Evolutionary conservation across 2,113 vertebrate genomes (phyloP).

Genomic region (Takifugu flavidus): DNA sequence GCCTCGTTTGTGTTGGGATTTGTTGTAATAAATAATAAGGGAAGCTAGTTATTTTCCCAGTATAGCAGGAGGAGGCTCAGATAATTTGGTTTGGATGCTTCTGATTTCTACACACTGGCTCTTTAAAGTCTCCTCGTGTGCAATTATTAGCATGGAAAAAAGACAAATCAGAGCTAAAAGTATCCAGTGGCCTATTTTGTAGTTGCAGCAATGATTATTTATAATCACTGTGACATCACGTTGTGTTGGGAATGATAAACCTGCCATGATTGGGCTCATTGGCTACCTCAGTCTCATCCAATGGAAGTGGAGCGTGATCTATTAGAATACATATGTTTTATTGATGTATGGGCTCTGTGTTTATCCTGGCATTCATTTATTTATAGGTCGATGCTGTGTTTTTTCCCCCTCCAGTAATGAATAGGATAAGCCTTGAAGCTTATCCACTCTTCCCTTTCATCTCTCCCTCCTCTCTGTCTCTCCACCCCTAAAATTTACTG

Average conservation of each 20-base stretch:
- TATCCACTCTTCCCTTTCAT: conserved; percentile 71
- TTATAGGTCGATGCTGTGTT: conserved; percentile 71
- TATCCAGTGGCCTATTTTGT: conserved; percentile 52
- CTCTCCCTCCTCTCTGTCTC: conserved; percentile 32
- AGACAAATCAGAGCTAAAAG: conserved; percentile 40
- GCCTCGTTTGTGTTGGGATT: no score
- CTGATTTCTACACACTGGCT: background rate
- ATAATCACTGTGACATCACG: conserved; percentile 49
- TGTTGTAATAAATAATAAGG: no score
- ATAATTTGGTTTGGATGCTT: no score
- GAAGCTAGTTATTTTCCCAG: no score
- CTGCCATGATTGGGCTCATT: conserved; percentile 61
- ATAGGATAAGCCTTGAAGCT: conserved; percentile 73
- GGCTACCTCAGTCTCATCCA: conserved; percentile 62
- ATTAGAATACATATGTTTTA: conserved; percentile 76
- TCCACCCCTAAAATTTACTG: conserved; percentile 25
- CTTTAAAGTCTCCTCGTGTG: conserved; percentile 19
- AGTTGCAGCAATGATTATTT: conserved; percentile 58
- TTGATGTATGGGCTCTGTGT: conserved; percentile 68
- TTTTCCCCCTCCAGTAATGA: conserved; percentile 68
- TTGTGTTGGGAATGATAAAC: conserved; percentile 49
- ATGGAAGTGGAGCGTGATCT: conserved; percentile 71
- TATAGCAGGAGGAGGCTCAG: no score
- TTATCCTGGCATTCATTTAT: conserved; percentile 74
- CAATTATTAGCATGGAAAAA: conserved; percentile 31